Evolutionary conservation across 2,888 invertebrate genomes (phyloP).

Genomic region (Octonoba sinensis): DNA sequence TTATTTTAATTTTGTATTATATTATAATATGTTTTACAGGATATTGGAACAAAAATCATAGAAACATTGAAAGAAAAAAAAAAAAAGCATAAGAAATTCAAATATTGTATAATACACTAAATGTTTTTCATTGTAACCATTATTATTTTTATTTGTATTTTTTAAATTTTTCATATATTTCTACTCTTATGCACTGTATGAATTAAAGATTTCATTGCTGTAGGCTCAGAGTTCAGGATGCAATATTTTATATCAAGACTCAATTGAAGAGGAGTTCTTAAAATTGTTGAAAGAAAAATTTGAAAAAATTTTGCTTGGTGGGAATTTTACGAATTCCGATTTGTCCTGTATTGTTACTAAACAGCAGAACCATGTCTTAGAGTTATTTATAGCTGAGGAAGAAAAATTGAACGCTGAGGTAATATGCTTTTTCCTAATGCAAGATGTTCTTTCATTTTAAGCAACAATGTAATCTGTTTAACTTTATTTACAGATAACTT

Average conservation of each 20-base stretch:
- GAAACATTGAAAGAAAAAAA: too few species aligned
- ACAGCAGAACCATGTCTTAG: conserved; percentile 14
- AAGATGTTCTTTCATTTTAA: neutral
- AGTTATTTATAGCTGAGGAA: conserved; percentile 15
- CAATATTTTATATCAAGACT: conserved; percentile 41
- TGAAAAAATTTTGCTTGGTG: conserved; percentile 13
- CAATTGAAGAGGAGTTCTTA: conserved; percentile 29
- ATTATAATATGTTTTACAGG: too few species aligned
- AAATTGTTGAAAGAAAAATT: conserved; percentile 6
- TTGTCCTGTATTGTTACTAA: conserved; percentile 21
- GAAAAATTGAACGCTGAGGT: conserved; percentile 19
- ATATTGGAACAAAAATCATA: too few species aligned
- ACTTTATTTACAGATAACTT: too few species aligned
- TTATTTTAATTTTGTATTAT: too few species aligned
- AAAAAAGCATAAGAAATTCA: too few species aligned
- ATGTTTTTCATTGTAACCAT: too few species aligned
- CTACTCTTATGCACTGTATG: neutral
- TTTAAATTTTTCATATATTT: too few species aligned
- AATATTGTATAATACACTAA: too few species aligned
- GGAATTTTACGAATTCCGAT: conserved; percentile 16
- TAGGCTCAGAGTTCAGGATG: conserved; percentile 13
- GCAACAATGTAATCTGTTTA: too few species aligned
- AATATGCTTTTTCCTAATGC: neutral
- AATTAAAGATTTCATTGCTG: neutral
- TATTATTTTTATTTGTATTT: too few species aligned